These are phyloP conservation scores for Drosophila limbata DNA, from an alignment of 2,888 invertebrate species.

Conservation along the genomic window DNA sequence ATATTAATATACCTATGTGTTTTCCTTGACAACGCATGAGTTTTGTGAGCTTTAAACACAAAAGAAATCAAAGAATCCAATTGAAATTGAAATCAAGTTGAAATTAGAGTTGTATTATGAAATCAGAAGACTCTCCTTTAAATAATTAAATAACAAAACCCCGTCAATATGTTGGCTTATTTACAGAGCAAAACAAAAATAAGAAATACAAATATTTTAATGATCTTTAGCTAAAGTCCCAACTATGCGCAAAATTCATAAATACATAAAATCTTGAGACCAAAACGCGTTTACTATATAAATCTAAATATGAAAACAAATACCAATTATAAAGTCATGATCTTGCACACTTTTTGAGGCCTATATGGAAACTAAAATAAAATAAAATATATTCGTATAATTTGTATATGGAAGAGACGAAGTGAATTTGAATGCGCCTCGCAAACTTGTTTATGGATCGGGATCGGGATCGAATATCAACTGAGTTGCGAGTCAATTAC, in stretches of 20 bases:
- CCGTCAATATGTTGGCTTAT: constrained; percentile 45
- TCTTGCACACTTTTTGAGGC: constrained; percentile 21
- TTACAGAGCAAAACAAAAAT: constrained; percentile 43
- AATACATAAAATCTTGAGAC: constrained; percentile 69
- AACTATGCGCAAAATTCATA: constrained; percentile 54
- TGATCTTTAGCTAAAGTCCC: constrained; percentile 38
- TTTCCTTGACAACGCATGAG: constrained; percentile 40
- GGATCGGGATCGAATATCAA: constrained; percentile 22
- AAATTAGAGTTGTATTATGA: constrained; percentile 62
- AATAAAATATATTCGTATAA: constrained; percentile 5
- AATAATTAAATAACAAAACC: constrained; percentile 2
- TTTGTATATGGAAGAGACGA: constrained; percentile 9
- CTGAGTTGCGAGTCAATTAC: constrained; percentile 61
- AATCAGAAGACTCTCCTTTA: constrained; percentile 63
- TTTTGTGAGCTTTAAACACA: constrained; percentile 61
- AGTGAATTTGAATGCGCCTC: constrained; percentile 6
- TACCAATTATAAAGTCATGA: constrained; percentile 17
- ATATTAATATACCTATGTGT: constrained; percentile 28
- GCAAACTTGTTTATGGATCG: constrained; percentile 30
- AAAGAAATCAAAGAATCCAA: constrained; percentile 30
- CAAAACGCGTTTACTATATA: constrained; percentile 74
- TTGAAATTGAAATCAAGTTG: constrained; percentile 43
- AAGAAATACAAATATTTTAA: constrained; percentile 20
- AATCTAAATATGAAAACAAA: constrained; percentile 29
- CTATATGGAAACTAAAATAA: neutral